Conservation (phyloP, 1,140 invertebrate genomes). For the Sycophila sp. region DNA sequence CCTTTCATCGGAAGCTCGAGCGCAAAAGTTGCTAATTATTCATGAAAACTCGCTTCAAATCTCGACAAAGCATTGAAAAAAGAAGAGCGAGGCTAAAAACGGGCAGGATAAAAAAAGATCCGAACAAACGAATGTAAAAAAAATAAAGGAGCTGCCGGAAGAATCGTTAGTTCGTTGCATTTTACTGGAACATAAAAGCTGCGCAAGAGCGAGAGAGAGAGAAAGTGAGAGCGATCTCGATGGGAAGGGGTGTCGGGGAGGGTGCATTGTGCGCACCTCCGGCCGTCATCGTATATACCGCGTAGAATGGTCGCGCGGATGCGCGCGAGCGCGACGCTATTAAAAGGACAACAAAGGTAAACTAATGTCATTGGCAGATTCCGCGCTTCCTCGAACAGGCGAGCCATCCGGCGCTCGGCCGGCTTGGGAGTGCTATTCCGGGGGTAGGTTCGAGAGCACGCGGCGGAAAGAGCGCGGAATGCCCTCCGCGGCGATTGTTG, state of each 20-base stretch:
- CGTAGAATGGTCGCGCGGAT: conserved; percentile 3
- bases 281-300: neutral
- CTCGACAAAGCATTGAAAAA: too few species aligned
- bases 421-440: too few species aligned
- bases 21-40: neutral
- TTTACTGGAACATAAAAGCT: neutral
- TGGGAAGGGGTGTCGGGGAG: too few species aligned
- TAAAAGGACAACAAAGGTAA: conserved; percentile 33
- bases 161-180: conserved; percentile 2
- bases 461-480: neutral
- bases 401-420: too few species aligned
- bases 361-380: conserved; percentile 29
- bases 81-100: neutral
- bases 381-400: neutral
- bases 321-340: conserved; percentile 7
- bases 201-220: neutral
- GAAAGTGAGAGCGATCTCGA: too few species aligned
- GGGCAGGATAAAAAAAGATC: neutral
- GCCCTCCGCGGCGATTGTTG: neutral
- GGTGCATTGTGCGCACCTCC: conserved; percentile 9
- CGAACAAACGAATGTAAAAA: too few species aligned
- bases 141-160: neutral
- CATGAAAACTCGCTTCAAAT: neutral
- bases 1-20: too few species aligned
- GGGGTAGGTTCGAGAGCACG: too few species aligned